Percentiles rank a stretch among this genome's conserved stretches.
These are phyloP conservation scores for Lepidochrysops patricia DNA, from an alignment of 2,888 invertebrate species.

Conservation along the genomic window DNA sequence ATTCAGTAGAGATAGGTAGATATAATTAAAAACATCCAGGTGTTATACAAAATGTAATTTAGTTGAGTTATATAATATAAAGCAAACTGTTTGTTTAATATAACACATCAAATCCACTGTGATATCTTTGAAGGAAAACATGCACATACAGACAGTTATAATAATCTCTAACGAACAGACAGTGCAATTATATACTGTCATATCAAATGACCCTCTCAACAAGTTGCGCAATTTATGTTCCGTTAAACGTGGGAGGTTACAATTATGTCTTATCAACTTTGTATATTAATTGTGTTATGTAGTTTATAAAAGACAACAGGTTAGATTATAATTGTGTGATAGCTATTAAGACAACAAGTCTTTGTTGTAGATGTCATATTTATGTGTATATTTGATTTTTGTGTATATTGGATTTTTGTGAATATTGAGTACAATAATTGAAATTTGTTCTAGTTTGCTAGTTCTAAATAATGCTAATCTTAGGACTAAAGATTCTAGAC, in stretches of 20 bases:
- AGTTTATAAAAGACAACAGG: background rate
- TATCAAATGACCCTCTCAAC: background rate
- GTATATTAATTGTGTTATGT: background rate
- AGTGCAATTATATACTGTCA: constrained; percentile 3
- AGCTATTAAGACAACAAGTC: too few species aligned
- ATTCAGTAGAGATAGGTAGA: too few species aligned
- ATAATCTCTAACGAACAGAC: background rate
- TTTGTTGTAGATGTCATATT: too few species aligned
- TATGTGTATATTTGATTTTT: too few species aligned
- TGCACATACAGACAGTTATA: constrained; percentile 1
- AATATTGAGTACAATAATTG: too few species aligned
- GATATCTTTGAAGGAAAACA: background rate
- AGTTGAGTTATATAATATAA: background rate
- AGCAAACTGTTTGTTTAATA: background rate
- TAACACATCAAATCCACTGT: background rate
- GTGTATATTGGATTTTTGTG: too few species aligned
- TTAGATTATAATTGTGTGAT: too few species aligned
- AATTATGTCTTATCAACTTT: background rate
- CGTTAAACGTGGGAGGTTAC: background rate
- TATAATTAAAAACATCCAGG: too few species aligned
- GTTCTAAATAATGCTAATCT: too few species aligned
- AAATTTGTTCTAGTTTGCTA: too few species aligned
- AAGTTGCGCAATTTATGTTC: background rate
- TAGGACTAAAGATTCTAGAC: too few species aligned
- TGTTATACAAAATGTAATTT: background rate